Percentiles rank a stretch among this genome's conserved stretches.
Conservation (phyloP, 2,888 invertebrate genomes). For the Brachyptera risi region DNA sequence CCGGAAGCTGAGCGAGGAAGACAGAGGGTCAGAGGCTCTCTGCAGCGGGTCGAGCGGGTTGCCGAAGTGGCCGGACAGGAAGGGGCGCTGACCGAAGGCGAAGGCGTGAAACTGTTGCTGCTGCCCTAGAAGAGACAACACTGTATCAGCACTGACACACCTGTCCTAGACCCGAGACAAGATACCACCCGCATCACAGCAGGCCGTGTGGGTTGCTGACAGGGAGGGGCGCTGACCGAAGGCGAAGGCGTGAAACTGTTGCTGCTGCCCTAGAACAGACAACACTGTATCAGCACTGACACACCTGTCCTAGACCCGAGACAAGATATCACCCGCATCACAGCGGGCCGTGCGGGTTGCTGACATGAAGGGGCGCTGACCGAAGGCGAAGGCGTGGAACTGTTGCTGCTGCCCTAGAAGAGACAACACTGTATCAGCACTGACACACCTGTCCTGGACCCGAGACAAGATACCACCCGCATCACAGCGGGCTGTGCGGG, state of each 20-base stretch:
- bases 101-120: constrained; percentile 88
- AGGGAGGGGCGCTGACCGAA: constrained; percentile 81
- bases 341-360: no score
- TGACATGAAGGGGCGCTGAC: constrained; percentile 78
- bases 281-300: constrained; percentile 58
- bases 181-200: constrained; percentile 56
- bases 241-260: constrained; percentile 87
- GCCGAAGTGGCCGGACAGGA: constrained; percentile 64
- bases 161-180: constrained; percentile 17
- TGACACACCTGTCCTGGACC: constrained; percentile 26
- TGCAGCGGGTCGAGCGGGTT: constrained; percentile 43
- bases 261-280: constrained; percentile 91
- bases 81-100: constrained; percentile 79
- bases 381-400: constrained; percentile 77
- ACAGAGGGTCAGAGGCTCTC: constrained; percentile 70
- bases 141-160: constrained; percentile 47
- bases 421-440: constrained; percentile 65
- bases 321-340: no score
- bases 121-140: constrained; percentile 89
- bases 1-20: constrained; percentile 60
- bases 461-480: no score
- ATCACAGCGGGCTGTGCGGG: constrained; percentile 42
- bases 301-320: constrained; percentile 18
- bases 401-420: constrained; percentile 94
- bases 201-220: constrained; percentile 44